phyloP scores from a whole-genome alignment of 2,888 invertebrate genomes.

The Drosophila tanythrix region DNA sequence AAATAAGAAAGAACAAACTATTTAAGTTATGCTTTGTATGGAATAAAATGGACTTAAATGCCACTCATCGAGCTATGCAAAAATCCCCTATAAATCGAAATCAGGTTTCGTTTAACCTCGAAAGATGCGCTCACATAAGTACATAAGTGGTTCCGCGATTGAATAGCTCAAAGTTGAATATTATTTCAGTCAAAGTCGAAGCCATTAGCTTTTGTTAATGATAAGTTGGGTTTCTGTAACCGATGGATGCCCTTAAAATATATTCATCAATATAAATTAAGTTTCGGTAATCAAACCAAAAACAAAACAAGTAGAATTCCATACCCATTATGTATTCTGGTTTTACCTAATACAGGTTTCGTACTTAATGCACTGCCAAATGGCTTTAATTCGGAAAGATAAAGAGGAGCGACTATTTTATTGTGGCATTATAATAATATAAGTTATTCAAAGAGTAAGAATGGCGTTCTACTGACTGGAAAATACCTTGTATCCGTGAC shows the following conservation, averaged over 20 bases:
- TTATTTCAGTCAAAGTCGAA: neutral
- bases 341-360: conserved; percentile 27
- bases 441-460: conserved; percentile 4
- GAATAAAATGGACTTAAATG: neutral
- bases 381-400: neutral
- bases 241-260: neutral
- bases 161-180: neutral
- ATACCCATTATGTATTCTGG: conserved; percentile 18
- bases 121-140: neutral
- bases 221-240: conserved; percentile 4
- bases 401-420: conserved; percentile 12
- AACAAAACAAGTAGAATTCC: neutral
- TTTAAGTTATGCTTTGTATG: neutral
- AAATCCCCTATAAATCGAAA: conserved; percentile 20
- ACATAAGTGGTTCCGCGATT: neutral
- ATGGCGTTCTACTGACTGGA: neutral
- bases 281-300: conserved; percentile 7
- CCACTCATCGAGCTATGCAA: conserved; percentile 2
- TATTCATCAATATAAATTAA: conserved; percentile 16
- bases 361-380: neutral
- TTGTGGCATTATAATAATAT: neutral
- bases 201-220: neutral
- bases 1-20: neutral
- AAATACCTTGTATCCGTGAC: neutral
- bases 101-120: conserved; percentile 18